Conservation (phyloP, 1,140 invertebrate genomes). For the Pseudomyrmex gracilis region DNA sequence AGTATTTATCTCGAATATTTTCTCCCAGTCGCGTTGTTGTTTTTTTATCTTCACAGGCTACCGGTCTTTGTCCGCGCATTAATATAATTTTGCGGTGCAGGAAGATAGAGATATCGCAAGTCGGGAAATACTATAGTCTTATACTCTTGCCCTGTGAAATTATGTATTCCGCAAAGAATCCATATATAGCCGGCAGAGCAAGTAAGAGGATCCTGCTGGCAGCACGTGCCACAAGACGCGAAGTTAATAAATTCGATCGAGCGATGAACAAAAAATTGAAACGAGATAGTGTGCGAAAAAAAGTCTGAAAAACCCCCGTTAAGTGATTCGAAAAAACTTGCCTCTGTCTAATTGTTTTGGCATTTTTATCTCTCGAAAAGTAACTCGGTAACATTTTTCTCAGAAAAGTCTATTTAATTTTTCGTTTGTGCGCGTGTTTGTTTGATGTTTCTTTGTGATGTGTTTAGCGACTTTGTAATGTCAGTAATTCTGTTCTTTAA, state of each 20-base stretch:
- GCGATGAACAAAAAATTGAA: slow-evolving; percentile 6
- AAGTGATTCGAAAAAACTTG: too few species aligned
- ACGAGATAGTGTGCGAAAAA: neutral
- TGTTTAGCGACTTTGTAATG: neutral
- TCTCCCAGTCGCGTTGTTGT: too few species aligned
- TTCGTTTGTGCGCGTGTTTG: too few species aligned
- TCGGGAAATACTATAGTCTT: slow-evolving; percentile 69
- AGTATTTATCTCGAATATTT: too few species aligned
- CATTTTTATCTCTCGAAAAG: neutral
- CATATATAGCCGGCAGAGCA: slow-evolving; percentile 21
- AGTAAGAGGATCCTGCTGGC: slow-evolving; percentile 67
- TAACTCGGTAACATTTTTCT: neutral
- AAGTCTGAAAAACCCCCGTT: too few species aligned
- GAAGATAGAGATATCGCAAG: too few species aligned
- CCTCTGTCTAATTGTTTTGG: neutral
- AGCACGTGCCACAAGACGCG: slow-evolving; percentile 72
- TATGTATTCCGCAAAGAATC: slow-evolving; percentile 52
- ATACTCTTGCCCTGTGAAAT: slow-evolving; percentile 64
- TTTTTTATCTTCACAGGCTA: too few species aligned
- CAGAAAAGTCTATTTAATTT: too few species aligned
- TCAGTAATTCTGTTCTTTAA: neutral
- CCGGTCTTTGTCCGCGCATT: too few species aligned
- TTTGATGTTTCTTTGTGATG: too few species aligned
- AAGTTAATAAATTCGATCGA: slow-evolving; percentile 14
- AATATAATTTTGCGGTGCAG: too few species aligned